Percentiles rank a stretch among this genome's conserved stretches.
These are phyloP conservation scores for Saturnia pavonia DNA, from an alignment of 2,888 invertebrate species.

Conservation along the genomic window DNA sequence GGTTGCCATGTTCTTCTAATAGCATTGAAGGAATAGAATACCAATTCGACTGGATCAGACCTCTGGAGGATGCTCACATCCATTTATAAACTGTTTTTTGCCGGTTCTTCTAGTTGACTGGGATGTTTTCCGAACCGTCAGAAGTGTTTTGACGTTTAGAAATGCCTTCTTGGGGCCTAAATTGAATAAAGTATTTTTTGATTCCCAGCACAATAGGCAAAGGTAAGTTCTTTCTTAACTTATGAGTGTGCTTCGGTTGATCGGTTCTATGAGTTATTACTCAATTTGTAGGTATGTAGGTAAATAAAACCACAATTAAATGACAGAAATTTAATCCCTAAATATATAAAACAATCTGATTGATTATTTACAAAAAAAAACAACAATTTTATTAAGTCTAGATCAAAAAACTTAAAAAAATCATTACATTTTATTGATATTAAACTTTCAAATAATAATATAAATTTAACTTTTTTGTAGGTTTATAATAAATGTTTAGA, in stretches of 20 bases:
- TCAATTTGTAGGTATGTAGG: not conserved
- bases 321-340: conserved; percentile 72
- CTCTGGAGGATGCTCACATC: too few species aligned
- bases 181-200: too few species aligned
- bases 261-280: not conserved
- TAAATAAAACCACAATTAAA: conserved; percentile 50
- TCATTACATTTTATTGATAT: conserved; percentile 16
- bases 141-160: too few species aligned
- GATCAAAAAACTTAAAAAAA: conserved; percentile 18
- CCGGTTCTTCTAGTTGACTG: too few species aligned
- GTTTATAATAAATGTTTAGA: conserved; percentile 8
- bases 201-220: too few species aligned
- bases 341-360: conserved; percentile 74
- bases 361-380: conserved; percentile 53
- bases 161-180: too few species aligned
- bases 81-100: too few species aligned
- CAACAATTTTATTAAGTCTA: conserved; percentile 21
- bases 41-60: too few species aligned
- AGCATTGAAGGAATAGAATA: too few species aligned
- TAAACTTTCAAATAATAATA: conserved; percentile 18
- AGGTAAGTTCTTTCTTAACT: too few species aligned
- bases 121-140: too few species aligned
- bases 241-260: not conserved
- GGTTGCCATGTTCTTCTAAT: too few species aligned
- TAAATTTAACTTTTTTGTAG: conserved; percentile 14